Base-by-base conservation (phyloP, 37 sponge, comb jelly and placozoan genomes). In the Spongilla lacustris region DNA sequence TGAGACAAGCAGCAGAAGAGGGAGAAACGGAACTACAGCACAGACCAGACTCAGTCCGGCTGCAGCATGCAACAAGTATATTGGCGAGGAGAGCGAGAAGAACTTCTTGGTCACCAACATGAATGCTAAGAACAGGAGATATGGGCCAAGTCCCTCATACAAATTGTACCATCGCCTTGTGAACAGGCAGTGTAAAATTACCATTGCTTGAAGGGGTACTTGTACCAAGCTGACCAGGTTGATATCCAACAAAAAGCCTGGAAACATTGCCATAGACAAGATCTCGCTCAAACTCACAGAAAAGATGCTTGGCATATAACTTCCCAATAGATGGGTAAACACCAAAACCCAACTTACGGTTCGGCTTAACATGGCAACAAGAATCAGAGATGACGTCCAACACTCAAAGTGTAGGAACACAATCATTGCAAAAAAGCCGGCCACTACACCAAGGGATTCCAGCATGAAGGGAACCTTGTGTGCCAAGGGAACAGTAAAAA, bases 91-190 rank as follows among this genome's bases (percentile, higher is more conserved):
- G 0, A 58, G 79, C 9, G 23, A 12, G 22, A 91, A 21, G 50
- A 91, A 82, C 73, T 81, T 30, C 2, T 83, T 50, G 21, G 28
- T 69, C 38, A 91, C 36, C 5, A 86, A 66, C 70, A 71, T 83
- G 87, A 83, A 91, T n/a, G 70, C 71, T 26, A 76, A 1, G 71
- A 81, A 91, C 73, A 91, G n/a, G 5, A 82, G 4, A 41, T 77
- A 82, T 36, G 91, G 91, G 4, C 91, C 91, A 1, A 85, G 81
- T 9, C 82, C 77, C 13, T 76, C 76, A 41, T 66, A 81, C 37
- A 86, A 58, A 46, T 86, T 82, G 50, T 70, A 24, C 83, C 83
- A 86, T 17, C 36, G 11, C 4, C 69, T 11, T 37, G 36, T 49
- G 13, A 36, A 73, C 0, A 81, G 36, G 28, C 67, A 66, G n/a